Conservation (phyloP, 2,113 vertebrate species). For the Myodes glareolus region DNA sequence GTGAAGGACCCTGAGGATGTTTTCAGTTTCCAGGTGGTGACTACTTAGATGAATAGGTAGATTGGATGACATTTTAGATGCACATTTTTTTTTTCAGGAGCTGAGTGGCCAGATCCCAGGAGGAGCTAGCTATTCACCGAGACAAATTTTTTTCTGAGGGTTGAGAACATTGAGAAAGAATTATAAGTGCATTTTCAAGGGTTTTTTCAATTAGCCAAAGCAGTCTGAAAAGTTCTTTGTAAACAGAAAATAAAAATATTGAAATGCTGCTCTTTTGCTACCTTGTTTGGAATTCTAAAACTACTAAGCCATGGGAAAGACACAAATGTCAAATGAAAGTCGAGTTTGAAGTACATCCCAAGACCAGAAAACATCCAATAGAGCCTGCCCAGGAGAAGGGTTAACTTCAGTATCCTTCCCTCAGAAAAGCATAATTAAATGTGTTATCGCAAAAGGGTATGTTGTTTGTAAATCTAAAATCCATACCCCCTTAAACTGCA, state of each 20-base stretch:
- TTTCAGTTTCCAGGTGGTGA: constrained; percentile 75
- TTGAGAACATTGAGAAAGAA: constrained; percentile 80
- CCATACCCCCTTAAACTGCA: neutral
- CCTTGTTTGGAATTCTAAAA: constrained; percentile 61
- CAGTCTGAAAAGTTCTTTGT: constrained; percentile 71
- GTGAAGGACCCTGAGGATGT: constrained; percentile 44
- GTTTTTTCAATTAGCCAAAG: constrained; percentile 74
- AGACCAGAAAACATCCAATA: neutral
- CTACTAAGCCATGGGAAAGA: constrained; percentile 8
- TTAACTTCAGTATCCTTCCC: neutral
- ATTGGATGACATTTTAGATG: constrained; percentile 53
- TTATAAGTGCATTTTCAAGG: constrained; percentile 73
- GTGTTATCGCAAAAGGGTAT: neutral
- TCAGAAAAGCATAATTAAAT: constrained; percentile 35
- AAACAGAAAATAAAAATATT: constrained; percentile 63
- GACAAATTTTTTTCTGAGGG: constrained; percentile 76
- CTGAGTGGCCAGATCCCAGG: constrained; percentile 53
- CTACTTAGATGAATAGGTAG: constrained; percentile 67
- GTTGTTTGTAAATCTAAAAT: neutral
- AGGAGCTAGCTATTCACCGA: constrained; percentile 55
- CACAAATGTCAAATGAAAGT: neutral
- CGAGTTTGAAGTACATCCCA: constrained; percentile 32
- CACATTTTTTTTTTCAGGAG: constrained; percentile 76
- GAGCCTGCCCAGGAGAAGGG: neutral
- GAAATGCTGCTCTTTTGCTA: neutral